Evolutionary conservation across 2,797 vertebrate genomes (phyloP), one percentile per base, ranked within the genome.

Genomic region (Pterois miles): DNA sequence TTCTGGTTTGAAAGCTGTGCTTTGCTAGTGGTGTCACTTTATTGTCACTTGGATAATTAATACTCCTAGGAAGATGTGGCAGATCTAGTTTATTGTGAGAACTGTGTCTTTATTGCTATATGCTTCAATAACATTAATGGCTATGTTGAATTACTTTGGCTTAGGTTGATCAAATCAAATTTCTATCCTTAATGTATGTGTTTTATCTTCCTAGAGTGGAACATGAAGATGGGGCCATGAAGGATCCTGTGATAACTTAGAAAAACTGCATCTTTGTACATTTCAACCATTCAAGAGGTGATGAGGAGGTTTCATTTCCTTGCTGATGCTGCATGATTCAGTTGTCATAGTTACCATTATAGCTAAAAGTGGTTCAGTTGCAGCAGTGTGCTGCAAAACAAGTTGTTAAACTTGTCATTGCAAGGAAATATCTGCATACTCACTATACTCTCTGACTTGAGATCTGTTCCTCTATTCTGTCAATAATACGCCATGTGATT

Each of bases 181-280:
- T 80, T 64, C n/a, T 38, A 27, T 57, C 23, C 54, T 58, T 86
- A 57, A 84, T 78, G 13, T 78, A 4, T 74, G 12, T 23, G 7
- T 34, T 56, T 50, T n/a, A n/a, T 29, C 43, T 25, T 71, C 79
- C 16, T 64, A 93, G 89, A 89, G 80, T 89, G 91, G 86, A 74
- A 78, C 78, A 79, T 88, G 88, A 89, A 87, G 88, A 89, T 89
- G 76, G 87, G 88, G 80, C 85, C 89, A 92, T 93, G 92, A 92
- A 89, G 87, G 87, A 93, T 89, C 86, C 91, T 78, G 91, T 93
- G 85, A 90, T 85, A 75, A 91, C 90, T 73, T 94, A 93, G 71
- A 86, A 62, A 60, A 78, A 54, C 48, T 71, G 62, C 85, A 78
- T 74, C 68, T 78, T 74, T 90, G 70, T 76, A 86, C 84, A 88